Evolutionary conservation across 2,797 vertebrate genomes (phyloP), one percentile per base, ranked within the genome.

Genomic region (Sciurus carolinensis): DNA sequence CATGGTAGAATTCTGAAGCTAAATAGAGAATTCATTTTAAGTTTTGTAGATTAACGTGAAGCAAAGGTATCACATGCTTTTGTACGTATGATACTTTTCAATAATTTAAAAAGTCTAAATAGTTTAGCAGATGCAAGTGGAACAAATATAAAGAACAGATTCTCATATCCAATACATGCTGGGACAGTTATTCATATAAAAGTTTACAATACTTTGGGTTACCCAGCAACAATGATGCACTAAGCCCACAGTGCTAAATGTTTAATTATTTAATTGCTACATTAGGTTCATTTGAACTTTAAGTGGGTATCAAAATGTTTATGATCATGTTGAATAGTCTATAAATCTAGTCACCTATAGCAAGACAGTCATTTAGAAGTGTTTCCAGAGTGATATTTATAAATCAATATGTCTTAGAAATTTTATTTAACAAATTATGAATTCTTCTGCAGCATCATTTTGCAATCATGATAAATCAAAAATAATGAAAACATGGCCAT

Each of bases 281-380:
- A 39, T 33, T 42, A 54, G 12, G 7, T 87, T 88, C 67, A 73
- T 83, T 83, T 91, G 64, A 93, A n/a, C 26, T 91, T 62, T 67
- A 84, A 72, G 17, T 44, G n/a, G 9, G 15, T 4, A 44, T 52
- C 13, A 62, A 93, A 89, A 77, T 42, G 2, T 2, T 71, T 57
- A 54, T 52, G 44, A 62, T 80, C 26, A 81, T 81, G 42, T 57
- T 85, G 42, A 28, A 26, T 72, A 50, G 20, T 67, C 17, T 71
- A 54, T 15, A 33, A 71, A 2, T 54, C 44, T 47, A 54, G 89
- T 75, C 14, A 42, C 20, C 20, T 86, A 42, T 62, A 33, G 18
- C 15, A 91, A 88, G 26, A 22, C 20, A 47, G 30, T 75, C 42
- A 89, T 57, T 89, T 62, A 76, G 15, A 72, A 67, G 28, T 64